A percentile compares a stretch with the other conserved stretches of the same genome.
These are phyloP conservation scores for Mermis nigrescens DNA, from an alignment of 2,888 invertebrate species.

Conservation along the genomic window DNA sequence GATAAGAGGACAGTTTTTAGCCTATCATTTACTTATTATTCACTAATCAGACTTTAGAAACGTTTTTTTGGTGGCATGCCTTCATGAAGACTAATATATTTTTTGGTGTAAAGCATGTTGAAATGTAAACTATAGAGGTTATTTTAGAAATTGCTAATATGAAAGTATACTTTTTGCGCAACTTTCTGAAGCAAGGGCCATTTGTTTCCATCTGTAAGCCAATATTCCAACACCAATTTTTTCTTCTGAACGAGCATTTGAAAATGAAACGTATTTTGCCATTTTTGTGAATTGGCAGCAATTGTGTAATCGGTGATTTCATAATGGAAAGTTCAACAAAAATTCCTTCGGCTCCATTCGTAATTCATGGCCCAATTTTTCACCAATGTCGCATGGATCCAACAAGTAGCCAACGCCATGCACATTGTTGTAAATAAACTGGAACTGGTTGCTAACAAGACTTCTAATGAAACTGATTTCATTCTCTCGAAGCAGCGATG, in stretches of 20 bases:
- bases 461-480: not conserved
- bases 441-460: not conserved
- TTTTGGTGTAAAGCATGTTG: no score
- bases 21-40: no score
- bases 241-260: not conserved
- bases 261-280: not conserved
- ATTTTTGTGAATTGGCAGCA: not conserved
- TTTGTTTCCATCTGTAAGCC: not conserved
- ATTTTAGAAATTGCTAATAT: no score
- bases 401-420: not conserved
- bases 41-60: no score
- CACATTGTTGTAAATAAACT: not conserved
- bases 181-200: not conserved
- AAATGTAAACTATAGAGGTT: no score
- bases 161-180: not conserved
- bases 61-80: no score
- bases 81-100: no score
- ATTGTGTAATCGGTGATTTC: not conserved
- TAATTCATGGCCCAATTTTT: not conserved
- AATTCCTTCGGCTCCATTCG: not conserved
- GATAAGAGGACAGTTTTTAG: no score
- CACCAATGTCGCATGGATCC: not conserved
- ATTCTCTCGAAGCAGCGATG: not conserved
- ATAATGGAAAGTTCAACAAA: not conserved
- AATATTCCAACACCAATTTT: not conserved